phyloP scores from a whole-genome alignment of 2,113 vertebrate genomes.

The Daphoenositta chrysoptera region DNA sequence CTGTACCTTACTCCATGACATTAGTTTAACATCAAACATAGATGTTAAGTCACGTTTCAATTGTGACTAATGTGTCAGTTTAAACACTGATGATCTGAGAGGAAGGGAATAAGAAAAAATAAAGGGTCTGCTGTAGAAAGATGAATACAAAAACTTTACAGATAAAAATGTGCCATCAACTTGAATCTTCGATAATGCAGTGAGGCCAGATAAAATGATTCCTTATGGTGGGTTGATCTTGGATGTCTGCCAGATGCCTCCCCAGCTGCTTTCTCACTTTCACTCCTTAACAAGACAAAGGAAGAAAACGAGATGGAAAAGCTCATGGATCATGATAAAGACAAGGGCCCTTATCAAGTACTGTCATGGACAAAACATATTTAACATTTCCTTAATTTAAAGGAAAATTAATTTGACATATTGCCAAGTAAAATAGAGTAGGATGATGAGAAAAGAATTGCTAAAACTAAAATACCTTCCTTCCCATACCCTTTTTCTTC shows the following conservation, averaged over 20 bases:
- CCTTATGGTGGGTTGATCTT: neutral
- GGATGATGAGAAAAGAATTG: neutral
- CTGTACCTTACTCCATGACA: neutral
- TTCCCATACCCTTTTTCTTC: accelerated
- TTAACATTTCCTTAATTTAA: too few relatives aligned
- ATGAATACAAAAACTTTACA: neutral
- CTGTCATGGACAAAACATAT: neutral
- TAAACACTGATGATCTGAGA: neutral
- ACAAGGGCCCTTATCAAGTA: neutral
- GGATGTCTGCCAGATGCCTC: neutral
- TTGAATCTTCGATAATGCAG: neutral
- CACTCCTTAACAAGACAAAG: neutral
- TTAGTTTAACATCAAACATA: neutral
- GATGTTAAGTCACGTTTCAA: neutral
- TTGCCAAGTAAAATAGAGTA: neutral
- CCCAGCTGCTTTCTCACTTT: neutral
- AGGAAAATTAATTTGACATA: neutral
- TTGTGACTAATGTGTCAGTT: neutral
- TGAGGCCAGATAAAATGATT: neutral
- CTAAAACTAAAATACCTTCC: neutral
- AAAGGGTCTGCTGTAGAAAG: neutral
- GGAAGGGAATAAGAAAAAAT: neutral
- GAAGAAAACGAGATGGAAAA: neutral
- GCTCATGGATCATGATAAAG: accelerated
- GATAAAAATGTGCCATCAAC: neutral